Conservation (phyloP, 2,888 invertebrate genomes). For the Microdon myrmicae region DNA sequence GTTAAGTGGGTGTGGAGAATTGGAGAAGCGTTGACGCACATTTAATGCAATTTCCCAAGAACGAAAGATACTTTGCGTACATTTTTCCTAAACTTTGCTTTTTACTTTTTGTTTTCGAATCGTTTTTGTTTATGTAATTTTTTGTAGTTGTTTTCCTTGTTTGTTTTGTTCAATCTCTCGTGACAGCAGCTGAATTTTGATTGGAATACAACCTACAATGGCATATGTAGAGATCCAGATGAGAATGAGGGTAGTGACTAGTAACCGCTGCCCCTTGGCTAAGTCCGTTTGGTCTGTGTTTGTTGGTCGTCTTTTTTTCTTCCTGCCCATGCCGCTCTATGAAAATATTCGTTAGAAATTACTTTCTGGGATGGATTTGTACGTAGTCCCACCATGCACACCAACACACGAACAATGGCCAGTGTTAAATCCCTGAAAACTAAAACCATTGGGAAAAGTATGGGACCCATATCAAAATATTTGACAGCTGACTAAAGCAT, state of each 20-base stretch:
- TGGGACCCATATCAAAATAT: constrained; percentile 68
- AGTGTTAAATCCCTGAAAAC: constrained; percentile 49
- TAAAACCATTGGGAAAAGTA: constrained; percentile 51
- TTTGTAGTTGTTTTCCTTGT: constrained; percentile 12
- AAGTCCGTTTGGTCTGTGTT: constrained; percentile 26
- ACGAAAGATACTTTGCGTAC: constrained; percentile 7
- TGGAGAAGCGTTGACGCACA: too few species aligned
- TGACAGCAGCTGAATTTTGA: constrained; percentile 52
- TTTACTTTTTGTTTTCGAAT: constrained; percentile 17
- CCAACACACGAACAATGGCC: constrained; percentile 26
- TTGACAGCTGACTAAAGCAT: constrained; percentile 68
- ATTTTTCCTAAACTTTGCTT: constrained; percentile 14
- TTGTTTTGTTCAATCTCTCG: constrained; percentile 44
- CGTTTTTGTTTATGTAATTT: too few species aligned
- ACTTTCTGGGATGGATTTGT: constrained; percentile 43
- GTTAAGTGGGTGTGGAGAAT: constrained; percentile 16
- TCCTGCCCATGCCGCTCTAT: constrained; percentile 22
- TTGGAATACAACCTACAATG: constrained; percentile 41
- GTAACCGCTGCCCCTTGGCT: constrained; percentile 47
- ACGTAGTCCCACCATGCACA: constrained; percentile 1
- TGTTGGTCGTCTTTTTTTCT: constrained; percentile 6
- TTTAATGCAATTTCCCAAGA: constrained; percentile 39
- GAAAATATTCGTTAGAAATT: constrained; percentile 38
- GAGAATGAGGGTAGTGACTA: constrained; percentile 37
- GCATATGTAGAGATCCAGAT: constrained; percentile 42